phyloP scores from a whole-genome alignment of 2,888 invertebrate species.

The Automeris io region DNA sequence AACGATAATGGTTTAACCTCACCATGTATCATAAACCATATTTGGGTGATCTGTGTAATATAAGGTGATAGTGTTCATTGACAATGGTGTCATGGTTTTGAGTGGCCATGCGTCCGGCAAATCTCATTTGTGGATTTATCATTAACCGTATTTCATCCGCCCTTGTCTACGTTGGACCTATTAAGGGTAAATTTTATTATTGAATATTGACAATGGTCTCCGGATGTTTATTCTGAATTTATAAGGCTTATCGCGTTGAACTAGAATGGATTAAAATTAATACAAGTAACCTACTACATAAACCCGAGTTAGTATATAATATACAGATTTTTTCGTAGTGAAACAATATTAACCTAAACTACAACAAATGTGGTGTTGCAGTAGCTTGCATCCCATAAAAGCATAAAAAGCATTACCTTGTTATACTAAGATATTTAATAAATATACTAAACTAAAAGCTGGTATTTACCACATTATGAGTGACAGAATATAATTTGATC shows the following conservation, averaged over 20 bases:
- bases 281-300: too few relatives aligned
- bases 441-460: too few relatives aligned
- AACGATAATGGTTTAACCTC: background rate
- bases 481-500: too few relatives aligned
- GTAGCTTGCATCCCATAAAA: too few relatives aligned
- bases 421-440: too few relatives aligned
- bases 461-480: too few relatives aligned
- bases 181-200: constrained; percentile 73
- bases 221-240: constrained; percentile 59
- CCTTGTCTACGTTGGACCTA: constrained; percentile 64
- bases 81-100: constrained; percentile 67
- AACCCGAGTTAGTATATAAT: too few relatives aligned
- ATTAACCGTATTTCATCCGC: constrained; percentile 74
- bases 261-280: background rate
- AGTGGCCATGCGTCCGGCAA: constrained; percentile 73
- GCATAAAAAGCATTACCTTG: too few relatives aligned
- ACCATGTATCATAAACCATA: constrained; percentile 24
- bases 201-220: constrained; percentile 52
- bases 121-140: constrained; percentile 78
- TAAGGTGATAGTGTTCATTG: constrained; percentile 70
- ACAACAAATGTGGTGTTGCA: too few relatives aligned
- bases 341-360: too few relatives aligned
- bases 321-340: too few relatives aligned
- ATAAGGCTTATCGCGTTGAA: constrained; percentile 17
- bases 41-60: constrained; percentile 57